Evolutionary conservation across 2,113 vertebrate species (phyloP).

Genomic region (Myotis lucifugus): DNA sequence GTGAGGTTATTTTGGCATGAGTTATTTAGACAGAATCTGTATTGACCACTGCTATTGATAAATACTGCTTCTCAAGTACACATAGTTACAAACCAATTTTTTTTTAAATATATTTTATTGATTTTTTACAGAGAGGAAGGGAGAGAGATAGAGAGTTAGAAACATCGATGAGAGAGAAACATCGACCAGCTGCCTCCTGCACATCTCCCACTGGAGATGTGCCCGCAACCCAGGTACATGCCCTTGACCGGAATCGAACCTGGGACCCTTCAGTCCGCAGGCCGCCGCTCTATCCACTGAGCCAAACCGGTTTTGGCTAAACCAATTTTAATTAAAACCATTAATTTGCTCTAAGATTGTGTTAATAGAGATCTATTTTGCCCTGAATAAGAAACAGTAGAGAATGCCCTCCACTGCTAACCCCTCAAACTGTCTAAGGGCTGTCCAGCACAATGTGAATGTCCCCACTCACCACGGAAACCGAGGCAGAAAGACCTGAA

Average conservation of each 20-base stretch:
- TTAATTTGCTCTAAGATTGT: not conserved
- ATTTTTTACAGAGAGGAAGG: too few relatives aligned
- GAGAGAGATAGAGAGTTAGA: too few relatives aligned
- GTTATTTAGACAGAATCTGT: not conserved
- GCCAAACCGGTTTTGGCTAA: too few relatives aligned
- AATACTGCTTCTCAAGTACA: not conserved
- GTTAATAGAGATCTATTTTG: not conserved
- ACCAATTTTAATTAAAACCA: not conserved
- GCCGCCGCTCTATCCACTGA: too few relatives aligned
- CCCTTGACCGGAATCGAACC: too few relatives aligned
- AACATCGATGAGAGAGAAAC: too few relatives aligned
- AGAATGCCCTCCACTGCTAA: not conserved
- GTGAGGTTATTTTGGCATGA: not conserved
- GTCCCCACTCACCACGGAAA: too few relatives aligned
- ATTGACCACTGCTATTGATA: not conserved
- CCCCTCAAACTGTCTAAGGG: not conserved
- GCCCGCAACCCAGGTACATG: too few relatives aligned
- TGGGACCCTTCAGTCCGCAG: too few relatives aligned
- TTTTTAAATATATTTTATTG: too few relatives aligned
- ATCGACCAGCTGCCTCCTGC: too few relatives aligned
- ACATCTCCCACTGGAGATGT: too few relatives aligned
- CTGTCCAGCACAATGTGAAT: not conserved
- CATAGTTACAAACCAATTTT: not conserved
- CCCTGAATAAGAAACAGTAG: not conserved
- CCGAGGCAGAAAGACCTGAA: not conserved